Evolutionary conservation across 2,888 invertebrate genomes (phyloP).

Genomic region (Dynastes grantii): DNA sequence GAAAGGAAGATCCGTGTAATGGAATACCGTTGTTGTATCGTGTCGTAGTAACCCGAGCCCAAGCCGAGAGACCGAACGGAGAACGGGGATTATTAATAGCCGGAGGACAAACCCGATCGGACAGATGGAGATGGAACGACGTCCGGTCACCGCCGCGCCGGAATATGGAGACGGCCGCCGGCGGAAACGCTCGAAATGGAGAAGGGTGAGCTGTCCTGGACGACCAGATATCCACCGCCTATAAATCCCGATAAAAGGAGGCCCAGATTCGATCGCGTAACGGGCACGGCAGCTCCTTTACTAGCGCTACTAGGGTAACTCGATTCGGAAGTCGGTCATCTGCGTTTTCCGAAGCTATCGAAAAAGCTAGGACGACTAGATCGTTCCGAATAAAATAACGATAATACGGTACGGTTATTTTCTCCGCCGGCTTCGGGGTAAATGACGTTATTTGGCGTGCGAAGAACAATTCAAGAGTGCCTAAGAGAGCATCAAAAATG

Average conservation of each 20-base stretch:
- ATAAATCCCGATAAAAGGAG: slow-evolving; percentile 24
- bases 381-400: too few species aligned
- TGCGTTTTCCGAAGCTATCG: too few species aligned
- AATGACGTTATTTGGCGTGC: too few species aligned
- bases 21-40: slow-evolving; percentile 13
- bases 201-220: not conserved
- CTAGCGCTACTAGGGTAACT: not conserved
- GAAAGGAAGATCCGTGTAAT: slow-evolving; percentile 4
- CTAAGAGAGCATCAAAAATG: too few species aligned
- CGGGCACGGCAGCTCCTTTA: slow-evolving; percentile 4
- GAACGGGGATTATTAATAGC: slow-evolving; percentile 18
- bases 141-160: slow-evolving; percentile 10
- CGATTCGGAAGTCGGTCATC: slow-evolving; percentile 19
- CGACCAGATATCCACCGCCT: not conserved
- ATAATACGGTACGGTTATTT: too few species aligned
- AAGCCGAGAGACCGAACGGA: too few species aligned
- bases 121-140: slow-evolving; percentile 32
- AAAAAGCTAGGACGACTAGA: too few species aligned
- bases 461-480: too few species aligned
- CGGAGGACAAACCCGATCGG: slow-evolving; percentile 2
- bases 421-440: too few species aligned
- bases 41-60: not conserved
- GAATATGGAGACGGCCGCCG: slow-evolving; percentile 1
- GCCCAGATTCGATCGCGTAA: slow-evolving; percentile 11
- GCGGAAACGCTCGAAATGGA: slow-evolving; percentile 13